These are phyloP conservation scores for Caranx ignobilis DNA, from an alignment of 2,113 vertebrate genomes.

Conservation along the genomic window DNA sequence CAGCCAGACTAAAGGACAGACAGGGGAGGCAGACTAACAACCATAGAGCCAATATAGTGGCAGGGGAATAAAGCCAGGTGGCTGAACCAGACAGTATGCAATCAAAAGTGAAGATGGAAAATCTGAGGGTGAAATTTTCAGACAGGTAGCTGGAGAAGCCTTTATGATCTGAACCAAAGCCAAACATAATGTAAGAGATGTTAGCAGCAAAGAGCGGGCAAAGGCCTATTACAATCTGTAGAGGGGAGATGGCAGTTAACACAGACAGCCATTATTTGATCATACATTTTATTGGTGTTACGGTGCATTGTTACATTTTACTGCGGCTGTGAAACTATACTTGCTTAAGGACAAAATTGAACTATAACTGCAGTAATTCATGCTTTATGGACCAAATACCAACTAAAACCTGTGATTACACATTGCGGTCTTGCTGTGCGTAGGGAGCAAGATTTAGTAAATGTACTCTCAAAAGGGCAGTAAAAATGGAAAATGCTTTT, in stretches of 20 bases:
- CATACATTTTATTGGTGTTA: constrained; percentile 7
- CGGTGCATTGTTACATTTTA: background rate
- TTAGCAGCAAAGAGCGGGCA: constrained; percentile 26
- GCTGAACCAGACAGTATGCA: constrained; percentile 44
- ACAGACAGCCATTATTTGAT: background rate
- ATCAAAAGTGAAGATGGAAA: constrained; percentile 53
- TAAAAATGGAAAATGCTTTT: constrained; percentile 8
- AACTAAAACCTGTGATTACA: constrained; percentile 36
- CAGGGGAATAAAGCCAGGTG: constrained; percentile 45
- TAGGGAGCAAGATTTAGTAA: constrained; percentile 14
- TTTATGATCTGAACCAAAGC: constrained; percentile 54
- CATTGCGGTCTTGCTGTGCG: background rate
- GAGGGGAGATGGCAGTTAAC: background rate
- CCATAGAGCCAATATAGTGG: constrained; percentile 26
- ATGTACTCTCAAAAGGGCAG: background rate
- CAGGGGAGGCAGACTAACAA: constrained; percentile 58
- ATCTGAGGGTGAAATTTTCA: constrained; percentile 33
- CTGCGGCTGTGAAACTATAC: constrained; percentile 16
- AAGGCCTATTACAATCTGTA: constrained; percentile 19
- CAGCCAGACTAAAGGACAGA: constrained; percentile 37
- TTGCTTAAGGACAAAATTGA: constrained; percentile 4
- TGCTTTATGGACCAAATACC: constrained; percentile 28
- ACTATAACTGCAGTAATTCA: constrained; percentile 22
- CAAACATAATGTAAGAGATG: constrained; percentile 40
- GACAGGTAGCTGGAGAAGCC: constrained; percentile 21